Conservation (phyloP, 2,888 invertebrate species). For the Tiliacea aurago region DNA sequence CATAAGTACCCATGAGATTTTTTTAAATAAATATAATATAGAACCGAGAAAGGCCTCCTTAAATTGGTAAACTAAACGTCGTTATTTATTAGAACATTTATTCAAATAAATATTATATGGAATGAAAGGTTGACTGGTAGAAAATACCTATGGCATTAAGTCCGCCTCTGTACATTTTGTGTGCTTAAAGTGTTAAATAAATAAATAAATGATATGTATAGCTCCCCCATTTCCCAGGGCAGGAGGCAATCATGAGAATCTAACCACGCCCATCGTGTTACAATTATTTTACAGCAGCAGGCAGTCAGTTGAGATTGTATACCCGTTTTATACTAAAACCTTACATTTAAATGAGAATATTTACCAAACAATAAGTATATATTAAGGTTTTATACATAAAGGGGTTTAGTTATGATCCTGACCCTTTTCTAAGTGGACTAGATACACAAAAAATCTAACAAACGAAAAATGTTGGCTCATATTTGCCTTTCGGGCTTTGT, state of each 20-base stretch:
- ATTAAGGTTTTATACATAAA: slow-evolving; percentile 44
- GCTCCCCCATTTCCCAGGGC: background rate
- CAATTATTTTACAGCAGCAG: background rate
- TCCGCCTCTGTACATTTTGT: too few species aligned
- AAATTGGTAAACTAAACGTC: slow-evolving; percentile 91
- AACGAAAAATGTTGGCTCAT: slow-evolving; percentile 14
- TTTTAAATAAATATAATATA: too few species aligned
- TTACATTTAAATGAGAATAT: slow-evolving; percentile 28
- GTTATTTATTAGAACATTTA: slow-evolving; percentile 76
- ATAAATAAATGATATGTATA: background rate
- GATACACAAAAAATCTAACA: slow-evolving; percentile 39
- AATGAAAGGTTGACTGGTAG: too few species aligned
- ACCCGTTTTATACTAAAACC: background rate
- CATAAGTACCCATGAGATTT: too few species aligned
- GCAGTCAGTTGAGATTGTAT: background rate
- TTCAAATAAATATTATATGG: slow-evolving; percentile 72
- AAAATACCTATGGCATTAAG: too few species aligned
- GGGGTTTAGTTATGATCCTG: slow-evolving; percentile 35
- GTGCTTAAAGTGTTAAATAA: too few species aligned
- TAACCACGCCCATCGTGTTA: too few species aligned
- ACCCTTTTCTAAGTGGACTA: slow-evolving; percentile 48
- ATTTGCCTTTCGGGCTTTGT: slow-evolving; percentile 30
- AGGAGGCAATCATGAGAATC: background rate
- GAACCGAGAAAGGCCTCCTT: background rate
- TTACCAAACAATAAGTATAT: slow-evolving; percentile 39